phyloP scores from a whole-genome alignment of 2,888 invertebrate species.

The Athrips mouffetella region DNA sequence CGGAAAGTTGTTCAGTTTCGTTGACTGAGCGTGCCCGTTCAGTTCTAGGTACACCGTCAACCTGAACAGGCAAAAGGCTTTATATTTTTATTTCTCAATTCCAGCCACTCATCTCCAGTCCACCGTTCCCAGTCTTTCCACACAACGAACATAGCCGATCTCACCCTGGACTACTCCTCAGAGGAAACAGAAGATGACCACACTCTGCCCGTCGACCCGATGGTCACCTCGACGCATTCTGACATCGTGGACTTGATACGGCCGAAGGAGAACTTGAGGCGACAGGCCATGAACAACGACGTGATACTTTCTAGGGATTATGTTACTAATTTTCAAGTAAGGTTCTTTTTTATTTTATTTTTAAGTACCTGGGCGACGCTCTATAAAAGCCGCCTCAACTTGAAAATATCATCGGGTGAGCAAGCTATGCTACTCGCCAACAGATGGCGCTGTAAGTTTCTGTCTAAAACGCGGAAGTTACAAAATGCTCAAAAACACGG shows the following conservation, averaged over 20 bases:
- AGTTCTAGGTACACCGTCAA: no score
- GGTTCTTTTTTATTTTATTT: neutral
- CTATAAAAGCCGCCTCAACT: neutral
- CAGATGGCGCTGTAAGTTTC: no score
- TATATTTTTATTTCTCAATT: constrained; percentile 22
- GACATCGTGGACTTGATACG: constrained; percentile 56
- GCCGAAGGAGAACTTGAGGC: constrained; percentile 34
- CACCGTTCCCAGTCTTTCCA: constrained; percentile 75
- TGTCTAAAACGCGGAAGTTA: no score
- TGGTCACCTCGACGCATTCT: constrained; percentile 65
- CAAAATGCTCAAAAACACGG: no score
- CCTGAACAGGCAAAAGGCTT: no score
- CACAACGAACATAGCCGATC: constrained; percentile 61
- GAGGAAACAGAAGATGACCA: constrained; percentile 60
- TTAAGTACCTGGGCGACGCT: no score
- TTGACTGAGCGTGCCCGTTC: no score
- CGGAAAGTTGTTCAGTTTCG: no score
- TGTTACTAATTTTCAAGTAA: constrained; percentile 58
- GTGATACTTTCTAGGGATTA: constrained; percentile 56
- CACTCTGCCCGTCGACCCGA: constrained; percentile 55
- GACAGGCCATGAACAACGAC: constrained; percentile 50
- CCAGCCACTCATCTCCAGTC: constrained; percentile 72
- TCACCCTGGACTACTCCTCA: constrained; percentile 63
- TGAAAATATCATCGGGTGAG: neutral
- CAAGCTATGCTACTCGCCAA: no score